These are phyloP conservation scores for Pogonocichla stellata DNA, from an alignment of 2,113 vertebrate species.

Conservation along the genomic window DNA sequence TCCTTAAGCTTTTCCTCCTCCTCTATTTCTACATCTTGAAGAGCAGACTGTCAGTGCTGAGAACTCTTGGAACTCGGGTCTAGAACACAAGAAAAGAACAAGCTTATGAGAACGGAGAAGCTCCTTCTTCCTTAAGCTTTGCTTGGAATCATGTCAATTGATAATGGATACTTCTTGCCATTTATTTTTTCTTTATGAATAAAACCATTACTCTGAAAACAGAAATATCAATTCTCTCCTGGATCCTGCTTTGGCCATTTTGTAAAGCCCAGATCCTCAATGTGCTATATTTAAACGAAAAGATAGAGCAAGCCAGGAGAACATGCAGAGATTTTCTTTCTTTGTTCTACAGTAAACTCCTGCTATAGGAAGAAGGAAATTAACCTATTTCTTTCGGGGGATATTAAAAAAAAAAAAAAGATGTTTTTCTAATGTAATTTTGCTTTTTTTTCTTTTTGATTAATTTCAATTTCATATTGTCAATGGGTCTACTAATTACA, in stretches of 20 bases:
- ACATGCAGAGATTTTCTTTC: neutral
- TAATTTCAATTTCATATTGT: neutral
- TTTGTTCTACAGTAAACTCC: neutral
- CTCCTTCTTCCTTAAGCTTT: neutral
- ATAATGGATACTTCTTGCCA: neutral
- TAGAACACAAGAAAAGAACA: neutral
- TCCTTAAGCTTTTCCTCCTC: neutral
- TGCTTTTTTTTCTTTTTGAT: neutral
- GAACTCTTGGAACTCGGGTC: neutral
- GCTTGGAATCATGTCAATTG: neutral
- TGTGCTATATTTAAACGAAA: neutral
- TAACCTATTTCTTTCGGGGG: neutral
- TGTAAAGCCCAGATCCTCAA: neutral
- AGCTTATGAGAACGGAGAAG: neutral
- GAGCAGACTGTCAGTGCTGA: neutral
- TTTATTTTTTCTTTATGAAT: neutral
- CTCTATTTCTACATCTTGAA: rapidly evolving
- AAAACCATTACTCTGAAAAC: neutral
- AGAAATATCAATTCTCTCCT: neutral
- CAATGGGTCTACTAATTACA: neutral
- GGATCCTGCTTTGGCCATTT: neutral
- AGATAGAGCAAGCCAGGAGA: neutral
- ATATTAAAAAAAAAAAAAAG: neutral
- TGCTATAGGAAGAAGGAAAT: neutral
- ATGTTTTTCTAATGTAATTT: neutral